Evolutionary conservation across 2,797 vertebrate genomes (phyloP).

Genomic region (Gastrophryne carolinensis): DNA sequence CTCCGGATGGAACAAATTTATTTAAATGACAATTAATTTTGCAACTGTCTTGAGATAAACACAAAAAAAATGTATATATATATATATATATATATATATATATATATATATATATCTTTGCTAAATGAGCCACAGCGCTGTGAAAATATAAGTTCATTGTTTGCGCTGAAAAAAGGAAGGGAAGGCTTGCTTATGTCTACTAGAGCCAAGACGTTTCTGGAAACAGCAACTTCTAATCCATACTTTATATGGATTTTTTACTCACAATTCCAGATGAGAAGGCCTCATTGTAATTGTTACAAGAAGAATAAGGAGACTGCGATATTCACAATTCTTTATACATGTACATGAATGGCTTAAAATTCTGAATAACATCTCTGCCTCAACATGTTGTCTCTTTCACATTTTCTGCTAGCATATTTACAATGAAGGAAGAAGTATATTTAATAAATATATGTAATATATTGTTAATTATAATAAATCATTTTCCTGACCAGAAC

Average conservation of each 20-base stretch:
- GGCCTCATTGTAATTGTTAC: neutral
- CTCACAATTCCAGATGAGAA: neutral
- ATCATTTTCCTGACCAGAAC: neutral
- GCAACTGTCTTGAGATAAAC: constrained; percentile 27
- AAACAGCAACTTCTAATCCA: neutral
- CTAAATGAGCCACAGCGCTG: neutral
- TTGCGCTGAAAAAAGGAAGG: neutral
- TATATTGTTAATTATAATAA: neutral
- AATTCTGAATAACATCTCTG: neutral
- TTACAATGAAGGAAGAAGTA: no score
- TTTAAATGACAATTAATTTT: constrained; percentile 38
- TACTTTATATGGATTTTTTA: neutral
- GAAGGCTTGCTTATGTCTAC: neutral
- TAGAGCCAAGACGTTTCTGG: neutral
- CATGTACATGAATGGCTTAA: constrained; percentile 7
- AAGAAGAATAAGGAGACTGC: neutral
- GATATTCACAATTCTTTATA: constrained; percentile 3
- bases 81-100: constrained; percentile 8
- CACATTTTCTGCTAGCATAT: neutral
- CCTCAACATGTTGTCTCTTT: neutral
- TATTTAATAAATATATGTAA: neutral
- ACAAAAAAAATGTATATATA: constrained; percentile 12
- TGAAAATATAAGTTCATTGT: neutral
- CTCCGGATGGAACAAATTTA: constrained; percentile 36
- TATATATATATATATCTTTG: constrained; percentile 13